A percentile compares a stretch with the other conserved stretches of the same genome.
phyloP scores from a whole-genome alignment of 1,140 invertebrate species.

The Micrasema minimum region DNA sequence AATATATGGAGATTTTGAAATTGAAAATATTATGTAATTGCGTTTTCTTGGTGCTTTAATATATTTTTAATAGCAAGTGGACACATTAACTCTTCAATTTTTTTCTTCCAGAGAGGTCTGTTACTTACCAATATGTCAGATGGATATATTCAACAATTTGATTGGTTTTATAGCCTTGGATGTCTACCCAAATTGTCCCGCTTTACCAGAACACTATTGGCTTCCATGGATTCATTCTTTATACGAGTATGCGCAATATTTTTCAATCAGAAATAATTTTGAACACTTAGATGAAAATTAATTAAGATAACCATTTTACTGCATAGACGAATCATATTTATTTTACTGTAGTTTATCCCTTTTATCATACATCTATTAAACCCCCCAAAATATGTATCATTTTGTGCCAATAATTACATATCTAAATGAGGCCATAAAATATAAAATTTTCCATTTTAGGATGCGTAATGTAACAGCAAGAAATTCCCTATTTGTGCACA shows the following conservation, averaged over 20 bases:
- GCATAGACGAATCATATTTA: too few relatives aligned
- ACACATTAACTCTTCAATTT: conserved; percentile 6
- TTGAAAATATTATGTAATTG: conserved; percentile 26
- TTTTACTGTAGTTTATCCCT: too few relatives aligned
- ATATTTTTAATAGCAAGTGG: neutral
- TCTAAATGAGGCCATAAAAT: too few relatives aligned
- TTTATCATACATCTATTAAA: too few relatives aligned
- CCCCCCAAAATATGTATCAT: too few relatives aligned
- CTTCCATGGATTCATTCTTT: conserved; percentile 64
- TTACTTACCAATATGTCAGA: conserved; percentile 60
- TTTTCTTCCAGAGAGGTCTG: conserved; percentile 60
- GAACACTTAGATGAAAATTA: too few relatives aligned
- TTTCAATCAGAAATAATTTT: too few relatives aligned
- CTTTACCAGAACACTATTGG: conserved; percentile 66
- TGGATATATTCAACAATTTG: conserved; percentile 60
- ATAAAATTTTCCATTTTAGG: conserved; percentile 45
- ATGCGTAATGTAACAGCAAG: conserved; percentile 58
- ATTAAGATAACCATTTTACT: too few relatives aligned
- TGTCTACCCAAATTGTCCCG: conserved; percentile 67
- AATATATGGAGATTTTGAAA: conserved; percentile 28
- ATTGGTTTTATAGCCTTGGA: conserved; percentile 64
- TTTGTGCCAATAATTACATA: too few relatives aligned
- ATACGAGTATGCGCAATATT: conserved; percentile 67
- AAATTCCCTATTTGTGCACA: conserved; percentile 69
- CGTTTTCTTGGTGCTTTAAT: neutral